Evolutionary conservation across 2,113 vertebrate species (phyloP), one percentile per base, ranked within the genome.

Genomic region (Notothenia rossii): DNA sequence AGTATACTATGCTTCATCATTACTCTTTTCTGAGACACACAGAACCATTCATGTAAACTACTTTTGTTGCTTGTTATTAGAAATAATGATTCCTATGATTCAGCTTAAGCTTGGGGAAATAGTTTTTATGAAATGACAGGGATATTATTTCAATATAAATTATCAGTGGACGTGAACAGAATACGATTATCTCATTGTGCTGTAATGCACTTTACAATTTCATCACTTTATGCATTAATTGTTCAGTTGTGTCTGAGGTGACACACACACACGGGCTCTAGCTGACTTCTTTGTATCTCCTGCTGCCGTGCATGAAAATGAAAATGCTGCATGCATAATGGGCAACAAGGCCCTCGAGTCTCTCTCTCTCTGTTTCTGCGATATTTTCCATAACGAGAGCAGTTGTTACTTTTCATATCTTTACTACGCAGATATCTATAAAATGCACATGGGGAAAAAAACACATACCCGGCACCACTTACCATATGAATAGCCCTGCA

Each of bases 401-500:
- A 55, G 68, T 87, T 85, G 74, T 75, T 90, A 71, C 72, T 84
- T 86, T 83, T 86, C 79, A 85, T 88, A 90, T 90, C 85, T 89
- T 88, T 79, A 81, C 81, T 72, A 56, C 53, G 56, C 88, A 89
- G 80, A 88, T 81, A 77, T 68, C 72, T 58, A 83, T 84, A 85
- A 40, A 86, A 85, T 85, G 66, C 70, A 70, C 64, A 9, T 69
- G 62, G 72, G 72, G 33, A 77, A 73, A 61, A 40, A 89, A 84
- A 86, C 48, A 85, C 87, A 81, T 81, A 73, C 79, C 78, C 80
- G 49, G 72, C 83, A 71, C 53, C 81, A 87, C 78, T 93, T 86
- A 91, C 53, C 87, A 86, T 89, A 88, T 89, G 85, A 91, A 92
- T 86, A 83, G 85, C 51, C 59, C 55, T 69, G 46, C 81, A 82